Evolutionary conservation across 2,888 invertebrate species (phyloP).

Genomic region (Calliphora vomitoria): DNA sequence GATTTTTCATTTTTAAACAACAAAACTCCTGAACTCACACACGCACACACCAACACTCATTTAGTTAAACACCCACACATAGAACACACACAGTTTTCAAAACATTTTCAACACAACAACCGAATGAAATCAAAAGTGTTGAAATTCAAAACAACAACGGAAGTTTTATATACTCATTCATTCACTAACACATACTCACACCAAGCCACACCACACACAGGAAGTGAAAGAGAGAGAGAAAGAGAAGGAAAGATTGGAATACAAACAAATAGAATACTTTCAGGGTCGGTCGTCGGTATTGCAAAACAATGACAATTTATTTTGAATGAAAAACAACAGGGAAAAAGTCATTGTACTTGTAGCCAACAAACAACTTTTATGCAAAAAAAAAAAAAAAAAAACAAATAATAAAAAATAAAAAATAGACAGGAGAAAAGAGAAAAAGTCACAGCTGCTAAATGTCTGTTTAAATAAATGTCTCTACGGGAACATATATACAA

Average conservation of each 20-base stretch:
- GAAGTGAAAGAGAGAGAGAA: neutral
- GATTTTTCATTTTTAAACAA: slow-evolving; percentile 64
- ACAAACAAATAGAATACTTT: slow-evolving; percentile 47
- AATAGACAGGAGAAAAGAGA: slow-evolving; percentile 24
- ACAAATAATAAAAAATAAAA: neutral
- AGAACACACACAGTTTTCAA: neutral
- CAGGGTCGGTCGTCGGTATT: slow-evolving; percentile 61
- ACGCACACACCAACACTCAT: neutral
- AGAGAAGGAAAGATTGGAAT: neutral
- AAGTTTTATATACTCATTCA: slow-evolving; percentile 53
- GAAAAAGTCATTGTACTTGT: slow-evolving; percentile 59
- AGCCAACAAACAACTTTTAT: slow-evolving; percentile 25
- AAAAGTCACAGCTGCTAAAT: slow-evolving; percentile 73
- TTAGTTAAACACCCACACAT: slow-evolving; percentile 8
- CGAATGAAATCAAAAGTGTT: slow-evolving; percentile 72
- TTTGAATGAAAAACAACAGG: slow-evolving; percentile 17
- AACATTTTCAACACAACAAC: slow-evolving; percentile 55
- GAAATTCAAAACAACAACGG: slow-evolving; percentile 62
- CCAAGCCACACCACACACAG: neutral
- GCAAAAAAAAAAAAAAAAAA: neutral
- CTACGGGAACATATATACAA: slow-evolving; percentile 29
- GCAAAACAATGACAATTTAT: slow-evolving; percentile 71
- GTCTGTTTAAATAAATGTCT: slow-evolving; percentile 72
- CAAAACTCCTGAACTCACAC: slow-evolving; percentile 8
- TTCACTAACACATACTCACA: neutral